A percentile compares a stretch with the other conserved stretches of the same genome.
phyloP scores from a whole-genome alignment of 2,888 invertebrate genomes.

The Altica lythri region DNA sequence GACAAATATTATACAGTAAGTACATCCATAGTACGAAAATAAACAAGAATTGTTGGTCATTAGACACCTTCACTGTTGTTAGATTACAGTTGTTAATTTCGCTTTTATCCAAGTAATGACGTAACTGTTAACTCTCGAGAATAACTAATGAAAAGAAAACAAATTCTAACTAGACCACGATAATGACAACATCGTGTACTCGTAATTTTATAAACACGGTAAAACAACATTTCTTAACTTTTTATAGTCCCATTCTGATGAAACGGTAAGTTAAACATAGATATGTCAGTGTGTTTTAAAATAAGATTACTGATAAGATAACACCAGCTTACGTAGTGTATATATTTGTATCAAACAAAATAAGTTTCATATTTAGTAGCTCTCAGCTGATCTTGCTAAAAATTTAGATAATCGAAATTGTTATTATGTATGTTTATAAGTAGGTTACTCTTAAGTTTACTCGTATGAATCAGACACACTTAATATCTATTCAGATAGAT shows the following conservation, averaged over 20 bases:
- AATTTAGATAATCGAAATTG: slow-evolving; percentile 4
- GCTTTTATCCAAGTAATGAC: slow-evolving; percentile 1
- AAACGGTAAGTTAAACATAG: slow-evolving; percentile 4
- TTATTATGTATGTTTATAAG: neutral
- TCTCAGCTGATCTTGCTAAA: slow-evolving; percentile 1
- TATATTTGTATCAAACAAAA: slow-evolving; percentile 1
- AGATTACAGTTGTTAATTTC: too few species aligned
- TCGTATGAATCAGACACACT: too few species aligned
- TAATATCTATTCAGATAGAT: too few species aligned
- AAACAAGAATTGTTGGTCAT: too few species aligned
- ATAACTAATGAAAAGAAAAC: slow-evolving; percentile 6
- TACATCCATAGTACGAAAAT: too few species aligned
- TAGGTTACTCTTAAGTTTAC: neutral
- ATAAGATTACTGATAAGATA: slow-evolving; percentile 12
- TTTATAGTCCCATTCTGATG: slow-evolving; percentile 9
- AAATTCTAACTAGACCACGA: slow-evolving; percentile 3
- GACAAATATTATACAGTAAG: too few species aligned
- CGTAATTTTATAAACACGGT: slow-evolving; percentile 16
- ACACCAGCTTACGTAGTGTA: neutral
- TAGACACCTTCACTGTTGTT: too few species aligned
- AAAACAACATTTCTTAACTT: slow-evolving; percentile 15
- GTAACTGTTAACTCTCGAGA: neutral
- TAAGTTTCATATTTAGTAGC: neutral
- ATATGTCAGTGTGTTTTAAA: slow-evolving; percentile 9
- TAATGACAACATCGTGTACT: slow-evolving; percentile 8